Percentiles rank a stretch among this genome's conserved stretches.
phyloP scores from a whole-genome alignment of 2,113 vertebrate species.

The Seriola dumerili region DNA sequence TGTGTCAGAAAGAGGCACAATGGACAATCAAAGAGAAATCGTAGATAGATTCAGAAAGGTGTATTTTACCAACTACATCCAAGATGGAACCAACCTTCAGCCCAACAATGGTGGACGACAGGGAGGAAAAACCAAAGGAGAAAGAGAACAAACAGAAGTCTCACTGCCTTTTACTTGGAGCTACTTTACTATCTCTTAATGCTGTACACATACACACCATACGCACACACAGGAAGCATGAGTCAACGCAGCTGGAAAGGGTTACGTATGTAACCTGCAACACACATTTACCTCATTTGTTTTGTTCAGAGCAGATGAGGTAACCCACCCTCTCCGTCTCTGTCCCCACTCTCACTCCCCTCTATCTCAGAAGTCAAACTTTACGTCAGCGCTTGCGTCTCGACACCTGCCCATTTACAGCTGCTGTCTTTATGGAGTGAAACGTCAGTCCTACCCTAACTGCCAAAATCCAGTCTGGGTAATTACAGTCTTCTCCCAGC shows the following conservation, averaged over 20 bases:
- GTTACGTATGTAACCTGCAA: conserved; percentile 65
- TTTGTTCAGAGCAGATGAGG: conserved; percentile 80
- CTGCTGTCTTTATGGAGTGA: conserved; percentile 49
- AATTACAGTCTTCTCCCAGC: conserved; percentile 65
- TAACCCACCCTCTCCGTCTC: conserved; percentile 61
- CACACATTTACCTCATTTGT: conserved; percentile 80
- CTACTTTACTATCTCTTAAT: conserved; percentile 15
- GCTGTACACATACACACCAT: conserved; percentile 11
- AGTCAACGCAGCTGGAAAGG: conserved; percentile 68
- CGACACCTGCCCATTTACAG: conserved; percentile 55
- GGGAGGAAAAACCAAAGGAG: background rate
- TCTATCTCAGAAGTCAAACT: conserved; percentile 42
- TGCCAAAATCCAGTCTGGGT: conserved; percentile 47
- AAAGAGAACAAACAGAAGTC: background rate
- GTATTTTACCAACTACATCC: background rate
- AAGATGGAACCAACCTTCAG: background rate
- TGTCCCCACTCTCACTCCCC: conserved; percentile 44
- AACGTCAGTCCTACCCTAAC: conserved; percentile 43
- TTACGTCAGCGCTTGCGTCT: conserved; percentile 36
- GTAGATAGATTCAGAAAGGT: background rate
- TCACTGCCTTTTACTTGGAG: background rate
- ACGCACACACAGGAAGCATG: conserved; percentile 48
- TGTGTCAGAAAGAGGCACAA: background rate
- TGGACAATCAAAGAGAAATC: background rate
- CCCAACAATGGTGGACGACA: background rate